These are phyloP conservation scores for Cyanoramphus novaezelandiae DNA, from an alignment of 2,113 vertebrate genomes.

Conservation along the genomic window DNA sequence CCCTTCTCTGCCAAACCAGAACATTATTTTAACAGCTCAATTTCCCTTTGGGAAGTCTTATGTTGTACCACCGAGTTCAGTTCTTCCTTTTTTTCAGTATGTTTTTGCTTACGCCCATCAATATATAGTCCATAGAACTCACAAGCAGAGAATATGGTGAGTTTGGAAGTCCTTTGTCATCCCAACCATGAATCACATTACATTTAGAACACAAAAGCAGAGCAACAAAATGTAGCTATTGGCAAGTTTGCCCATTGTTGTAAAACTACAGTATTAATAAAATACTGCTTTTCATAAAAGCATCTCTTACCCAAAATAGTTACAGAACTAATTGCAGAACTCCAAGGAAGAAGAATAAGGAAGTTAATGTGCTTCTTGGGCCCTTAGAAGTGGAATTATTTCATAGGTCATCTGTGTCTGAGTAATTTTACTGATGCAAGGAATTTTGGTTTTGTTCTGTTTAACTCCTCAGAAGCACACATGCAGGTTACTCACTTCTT, in stretches of 20 bases:
- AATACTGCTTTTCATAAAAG: neutral
- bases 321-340: neutral
- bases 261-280: neutral
- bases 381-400: neutral
- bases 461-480: neutral
- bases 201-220: neutral
- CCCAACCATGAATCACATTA: neutral
- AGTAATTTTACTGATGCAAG: neutral
- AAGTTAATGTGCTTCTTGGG: neutral
- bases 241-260: neutral
- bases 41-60: neutral
- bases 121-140: neutral
- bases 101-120: neutral
- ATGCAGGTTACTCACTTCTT: neutral
- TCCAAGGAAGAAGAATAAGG: neutral
- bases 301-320: neutral
- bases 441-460: neutral
- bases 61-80: accelerated
- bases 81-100: neutral
- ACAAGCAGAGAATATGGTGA: neutral
- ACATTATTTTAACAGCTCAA: neutral
- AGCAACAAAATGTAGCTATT: neutral
- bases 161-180: neutral
- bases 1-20: neutral
- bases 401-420: neutral